These are phyloP conservation scores for Rhagonycha lutea DNA, from an alignment of 2,888 invertebrate genomes.

Conservation along the genomic window DNA sequence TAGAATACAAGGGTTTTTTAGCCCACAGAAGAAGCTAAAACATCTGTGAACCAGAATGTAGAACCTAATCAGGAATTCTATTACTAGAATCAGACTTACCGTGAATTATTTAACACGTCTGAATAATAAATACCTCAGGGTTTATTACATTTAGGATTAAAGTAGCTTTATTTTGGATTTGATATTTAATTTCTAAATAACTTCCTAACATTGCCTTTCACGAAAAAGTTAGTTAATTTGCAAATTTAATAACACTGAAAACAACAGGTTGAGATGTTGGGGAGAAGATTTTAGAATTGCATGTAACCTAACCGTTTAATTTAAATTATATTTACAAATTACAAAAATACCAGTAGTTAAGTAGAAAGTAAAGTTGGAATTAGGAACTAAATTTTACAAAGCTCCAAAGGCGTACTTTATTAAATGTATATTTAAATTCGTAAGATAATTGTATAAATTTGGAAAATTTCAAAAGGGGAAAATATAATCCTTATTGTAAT, in stretches of 20 bases:
- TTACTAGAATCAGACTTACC: constrained; percentile 44
- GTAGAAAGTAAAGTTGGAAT: not conserved
- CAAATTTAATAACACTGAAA: not conserved
- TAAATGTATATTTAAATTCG: constrained; percentile 4
- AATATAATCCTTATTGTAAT: constrained; percentile 25
- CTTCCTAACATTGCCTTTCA: constrained; percentile 1
- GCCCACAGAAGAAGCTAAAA: constrained; percentile 27
- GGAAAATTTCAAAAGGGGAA: constrained; percentile 19
- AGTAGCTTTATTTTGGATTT: constrained; percentile 39
- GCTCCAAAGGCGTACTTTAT: not conserved
- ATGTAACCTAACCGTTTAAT: not conserved
- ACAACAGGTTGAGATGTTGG: not conserved
- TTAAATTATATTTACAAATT: not conserved
- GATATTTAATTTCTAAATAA: constrained; percentile 34
- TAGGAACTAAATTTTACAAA: not conserved
- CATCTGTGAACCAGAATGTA: constrained; percentile 33
- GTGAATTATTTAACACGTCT: constrained; percentile 44
- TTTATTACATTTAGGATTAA: constrained; percentile 42
- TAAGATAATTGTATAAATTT: constrained; percentile 23
- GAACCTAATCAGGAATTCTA: constrained; percentile 48
- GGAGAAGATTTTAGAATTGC: not conserved
- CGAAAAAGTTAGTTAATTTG: not conserved
- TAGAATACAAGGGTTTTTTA: not conserved
- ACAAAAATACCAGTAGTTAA: not conserved
- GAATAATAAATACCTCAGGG: constrained; percentile 40